phyloP scores from a whole-genome alignment of 2,113 vertebrate species.

The Microtus ochrogaster region DNA sequence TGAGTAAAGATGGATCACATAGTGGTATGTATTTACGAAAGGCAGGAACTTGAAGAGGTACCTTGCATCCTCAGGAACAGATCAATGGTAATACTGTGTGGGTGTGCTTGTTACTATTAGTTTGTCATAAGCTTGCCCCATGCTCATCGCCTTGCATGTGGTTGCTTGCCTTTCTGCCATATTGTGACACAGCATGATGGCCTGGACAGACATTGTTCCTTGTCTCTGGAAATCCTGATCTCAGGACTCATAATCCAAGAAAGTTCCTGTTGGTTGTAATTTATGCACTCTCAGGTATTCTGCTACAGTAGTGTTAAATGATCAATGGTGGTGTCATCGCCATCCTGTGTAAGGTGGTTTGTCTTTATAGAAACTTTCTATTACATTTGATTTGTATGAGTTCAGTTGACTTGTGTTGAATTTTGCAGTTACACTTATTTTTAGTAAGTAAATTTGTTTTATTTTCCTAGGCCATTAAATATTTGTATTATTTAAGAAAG shows the following conservation, averaged over 20 bases:
- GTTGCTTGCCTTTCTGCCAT: neutral
- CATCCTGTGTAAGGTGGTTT: neutral
- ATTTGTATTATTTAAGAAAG: conserved; percentile 46
- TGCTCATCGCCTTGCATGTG: neutral
- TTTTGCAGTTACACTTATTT: neutral
- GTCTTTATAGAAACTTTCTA: neutral
- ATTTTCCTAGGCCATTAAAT: conserved; percentile 19
- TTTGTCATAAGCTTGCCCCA: neutral
- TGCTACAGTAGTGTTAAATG: neutral
- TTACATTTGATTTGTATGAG: neutral
- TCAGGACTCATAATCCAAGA: neutral
- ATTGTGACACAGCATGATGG: neutral
- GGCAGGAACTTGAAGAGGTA: neutral
- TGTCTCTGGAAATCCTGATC: neutral
- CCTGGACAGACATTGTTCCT: neutral
- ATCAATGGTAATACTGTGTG: neutral
- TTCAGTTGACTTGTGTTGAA: neutral
- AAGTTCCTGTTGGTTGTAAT: neutral
- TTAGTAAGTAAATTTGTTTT: neutral
- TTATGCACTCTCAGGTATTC: neutral
- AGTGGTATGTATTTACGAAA: neutral
- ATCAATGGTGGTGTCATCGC: neutral
- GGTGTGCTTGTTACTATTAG: neutral
- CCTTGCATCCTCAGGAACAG: neutral
- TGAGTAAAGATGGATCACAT: neutral